Base-by-base conservation (phyloP, 2,113 vertebrate genomes). In the Okapia johnstoni region DNA sequence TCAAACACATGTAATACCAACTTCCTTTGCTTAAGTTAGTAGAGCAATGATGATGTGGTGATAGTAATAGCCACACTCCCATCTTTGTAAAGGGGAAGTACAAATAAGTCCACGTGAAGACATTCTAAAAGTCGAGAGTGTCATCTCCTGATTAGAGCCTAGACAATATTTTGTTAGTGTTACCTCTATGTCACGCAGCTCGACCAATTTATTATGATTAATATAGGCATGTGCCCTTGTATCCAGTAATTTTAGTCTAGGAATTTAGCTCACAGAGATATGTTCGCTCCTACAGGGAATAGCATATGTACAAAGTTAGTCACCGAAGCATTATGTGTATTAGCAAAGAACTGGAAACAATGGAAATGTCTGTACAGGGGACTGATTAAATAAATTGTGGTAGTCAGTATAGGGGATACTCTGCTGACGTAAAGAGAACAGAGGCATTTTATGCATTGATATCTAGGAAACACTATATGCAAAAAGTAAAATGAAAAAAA, bases 141-240 rank as follows among this genome's bases (percentile, higher is more conserved):
- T 26, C 28, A 57, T 79, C 14, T 85, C 50, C 1, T 52, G 50
- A 50, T 60, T 25, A 88, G 0, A 94, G 13, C 7, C 66, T 60
- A 28, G 10, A 8, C 13, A 48, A 36, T 8, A 43, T 91, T 96
- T 85, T 40, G 77, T 81, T 76, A 77, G 46, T 60, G 16, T 8
- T 48, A 36, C 17, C 15, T 52, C 40, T 70, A 19, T 9, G 36
- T n/a, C 57, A 57, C 0, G 12, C 0, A 85, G 2, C 2, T 36
- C 3, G 15, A 48, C 10, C 10, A 33, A 61, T 28, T 81, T 63
- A 86, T 6, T 79, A 26, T 54, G n/a, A 57, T 58, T 5, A 85
- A 17, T 15, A 80, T 19, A 28, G 40, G 30, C 3, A 33, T 26
- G n/a, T 54, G 13, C 2, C 46, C 87, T 85, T n/a, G 54, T 10